Conservation (phyloP, 2,888 invertebrate genomes). For the Latrodectus elegans region DNA sequence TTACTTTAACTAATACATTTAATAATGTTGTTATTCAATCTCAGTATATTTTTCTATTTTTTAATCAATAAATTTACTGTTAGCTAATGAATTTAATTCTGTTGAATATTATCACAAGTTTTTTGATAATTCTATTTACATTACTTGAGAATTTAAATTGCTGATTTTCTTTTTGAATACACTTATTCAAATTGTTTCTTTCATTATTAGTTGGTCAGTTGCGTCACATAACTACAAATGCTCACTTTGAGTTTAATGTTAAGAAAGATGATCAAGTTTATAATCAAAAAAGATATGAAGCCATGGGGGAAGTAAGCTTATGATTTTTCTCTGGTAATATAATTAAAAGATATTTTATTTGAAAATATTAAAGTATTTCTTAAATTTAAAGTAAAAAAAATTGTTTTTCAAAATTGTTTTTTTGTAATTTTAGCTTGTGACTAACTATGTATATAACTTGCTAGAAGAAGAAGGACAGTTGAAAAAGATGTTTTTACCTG, state of each 20-base stretch:
- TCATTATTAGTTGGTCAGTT: constrained; percentile 79
- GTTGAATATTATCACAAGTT: no score
- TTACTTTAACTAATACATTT: no score
- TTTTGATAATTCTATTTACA: no score
- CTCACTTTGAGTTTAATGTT: constrained; percentile 81
- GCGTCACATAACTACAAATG: constrained; percentile 79
- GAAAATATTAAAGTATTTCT: no score
- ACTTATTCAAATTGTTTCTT: no score
- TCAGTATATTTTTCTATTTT: no score
- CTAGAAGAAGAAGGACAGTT: constrained; percentile 80
- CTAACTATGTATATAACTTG: constrained; percentile 82
- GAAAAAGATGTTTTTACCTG: constrained; percentile 79
- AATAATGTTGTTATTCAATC: no score
- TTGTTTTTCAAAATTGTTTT: background rate
- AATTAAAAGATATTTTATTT: no score
- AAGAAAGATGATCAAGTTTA: constrained; percentile 79
- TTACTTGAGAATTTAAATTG: no score
- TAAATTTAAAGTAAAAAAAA: background rate
- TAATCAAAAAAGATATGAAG: constrained; percentile 84
- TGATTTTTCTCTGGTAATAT: background rate
- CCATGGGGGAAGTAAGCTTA: constrained; percentile 80
- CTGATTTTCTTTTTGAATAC: no score
- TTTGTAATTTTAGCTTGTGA: constrained; percentile 78
- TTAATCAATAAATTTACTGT: no score
- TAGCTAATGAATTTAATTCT: no score